A percentile compares a stretch with the other conserved stretches of the same genome.
Conservation (phyloP, 1,140 invertebrate genomes). For the Liolophura sinensis region DNA sequence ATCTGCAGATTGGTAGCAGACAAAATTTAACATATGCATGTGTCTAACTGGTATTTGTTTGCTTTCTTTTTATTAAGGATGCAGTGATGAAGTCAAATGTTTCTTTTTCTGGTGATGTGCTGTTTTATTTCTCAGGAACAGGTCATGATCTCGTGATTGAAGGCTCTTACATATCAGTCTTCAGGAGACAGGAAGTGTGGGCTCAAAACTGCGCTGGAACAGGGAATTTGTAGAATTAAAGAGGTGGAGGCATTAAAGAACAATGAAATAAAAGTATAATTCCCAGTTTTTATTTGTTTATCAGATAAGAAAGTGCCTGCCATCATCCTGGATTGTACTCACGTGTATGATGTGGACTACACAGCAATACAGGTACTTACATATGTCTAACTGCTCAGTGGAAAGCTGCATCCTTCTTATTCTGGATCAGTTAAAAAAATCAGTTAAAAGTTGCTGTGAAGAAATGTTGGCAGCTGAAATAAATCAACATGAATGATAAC, state of each 20-base stretch:
- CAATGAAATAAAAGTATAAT: background rate
- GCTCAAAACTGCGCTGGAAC: too few species aligned
- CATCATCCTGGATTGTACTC: slow-evolving; percentile 40
- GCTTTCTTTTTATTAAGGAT: too few species aligned
- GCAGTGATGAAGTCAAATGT: too few species aligned
- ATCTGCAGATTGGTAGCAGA: too few species aligned
- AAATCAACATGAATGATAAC: background rate
- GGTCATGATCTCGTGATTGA: too few species aligned
- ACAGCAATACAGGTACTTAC: slow-evolving; percentile 31
- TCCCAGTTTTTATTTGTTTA: slow-evolving; percentile 10
- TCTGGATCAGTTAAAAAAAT: background rate
- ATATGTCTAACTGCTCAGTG: background rate
- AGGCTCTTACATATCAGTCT: too few species aligned
- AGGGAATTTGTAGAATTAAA: too few species aligned
- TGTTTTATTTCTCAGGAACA: too few species aligned
- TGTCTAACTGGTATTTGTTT: too few species aligned
- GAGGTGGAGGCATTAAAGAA: background rate
- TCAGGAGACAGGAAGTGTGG: too few species aligned
- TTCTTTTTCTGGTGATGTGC: too few species aligned
- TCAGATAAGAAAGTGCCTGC: slow-evolving; percentile 29
- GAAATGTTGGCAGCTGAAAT: background rate
- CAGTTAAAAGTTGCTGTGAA: background rate
- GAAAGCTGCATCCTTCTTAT: background rate
- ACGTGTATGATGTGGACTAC: slow-evolving; percentile 41
- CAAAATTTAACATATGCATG: too few species aligned